A percentile compares a stretch with the other conserved stretches of the same genome.
phyloP scores from a whole-genome alignment of 2,888 invertebrate genomes.

The Chymomyza caudatula region DNA sequence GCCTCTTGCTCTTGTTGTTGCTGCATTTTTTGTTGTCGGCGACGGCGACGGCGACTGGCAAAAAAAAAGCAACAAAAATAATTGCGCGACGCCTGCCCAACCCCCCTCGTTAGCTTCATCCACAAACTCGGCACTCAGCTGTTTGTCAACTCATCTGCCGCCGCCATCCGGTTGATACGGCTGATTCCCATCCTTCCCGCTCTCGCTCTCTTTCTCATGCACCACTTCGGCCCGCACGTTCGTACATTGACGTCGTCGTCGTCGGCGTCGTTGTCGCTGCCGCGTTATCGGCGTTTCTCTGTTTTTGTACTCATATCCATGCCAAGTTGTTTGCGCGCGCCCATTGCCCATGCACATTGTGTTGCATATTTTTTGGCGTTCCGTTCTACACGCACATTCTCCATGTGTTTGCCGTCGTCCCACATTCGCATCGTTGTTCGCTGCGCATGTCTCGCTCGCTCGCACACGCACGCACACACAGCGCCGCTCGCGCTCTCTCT shows the following conservation, averaged over 20 bases:
- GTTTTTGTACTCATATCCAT: slow-evolving; percentile 74
- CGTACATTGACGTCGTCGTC: no score
- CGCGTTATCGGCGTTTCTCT: slow-evolving; percentile 75
- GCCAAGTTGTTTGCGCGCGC: slow-evolving; percentile 8
- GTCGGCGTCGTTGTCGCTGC: slow-evolving; percentile 52
- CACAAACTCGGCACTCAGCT: slow-evolving; percentile 68
- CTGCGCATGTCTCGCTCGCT: slow-evolving; percentile 6
- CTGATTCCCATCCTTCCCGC: slow-evolving; percentile 43
- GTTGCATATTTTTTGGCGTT: slow-evolving; percentile 72
- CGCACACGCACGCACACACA: slow-evolving; percentile 33
- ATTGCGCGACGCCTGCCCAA: slow-evolving; percentile 49
- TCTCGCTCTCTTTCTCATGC: slow-evolving; percentile 37
- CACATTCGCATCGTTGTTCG: slow-evolving; percentile 48
- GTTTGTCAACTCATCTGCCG: slow-evolving; percentile 72
- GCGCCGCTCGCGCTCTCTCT: slow-evolving; percentile 12
- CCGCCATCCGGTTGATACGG: slow-evolving; percentile 57
- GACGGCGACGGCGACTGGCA: slow-evolving; percentile 36
- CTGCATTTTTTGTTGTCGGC: slow-evolving; percentile 46
- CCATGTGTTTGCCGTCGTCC: slow-evolving; percentile 63
- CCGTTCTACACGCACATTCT: slow-evolving; percentile 65
- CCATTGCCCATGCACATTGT: slow-evolving; percentile 55
- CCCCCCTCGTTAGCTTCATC: slow-evolving; percentile 42
- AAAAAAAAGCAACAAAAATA: slow-evolving; percentile 62
- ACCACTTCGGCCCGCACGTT: background rate
- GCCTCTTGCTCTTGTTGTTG: slow-evolving; percentile 34